Conservation (phyloP, 1,140 invertebrate species). For the Harlomillsia oculata region DNA sequence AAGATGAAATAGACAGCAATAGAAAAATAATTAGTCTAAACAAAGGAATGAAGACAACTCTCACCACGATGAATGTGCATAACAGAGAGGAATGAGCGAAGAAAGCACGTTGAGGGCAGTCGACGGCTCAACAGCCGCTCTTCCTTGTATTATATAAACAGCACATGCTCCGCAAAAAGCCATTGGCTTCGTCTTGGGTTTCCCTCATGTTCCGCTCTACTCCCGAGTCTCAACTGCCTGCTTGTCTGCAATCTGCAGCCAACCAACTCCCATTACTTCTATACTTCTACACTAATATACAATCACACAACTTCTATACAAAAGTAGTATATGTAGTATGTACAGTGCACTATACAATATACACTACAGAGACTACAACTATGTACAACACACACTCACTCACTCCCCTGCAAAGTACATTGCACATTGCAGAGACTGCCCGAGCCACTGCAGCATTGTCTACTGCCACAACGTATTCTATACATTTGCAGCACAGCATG, state of each 20-base stretch:
- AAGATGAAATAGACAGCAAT: too few relatives aligned
- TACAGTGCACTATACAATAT: not conserved
- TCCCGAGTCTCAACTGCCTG: too few relatives aligned
- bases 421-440: too few relatives aligned
- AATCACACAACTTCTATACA: not conserved
- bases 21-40: conserved; percentile 21
- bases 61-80: conserved; percentile 32
- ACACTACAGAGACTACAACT: not conserved
- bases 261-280: too few relatives aligned
- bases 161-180: conserved; percentile 33
- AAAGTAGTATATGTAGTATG: not conserved
- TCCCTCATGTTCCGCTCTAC: not conserved
- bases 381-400: too few relatives aligned
- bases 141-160: conserved; percentile 32
- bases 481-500: too few relatives aligned
- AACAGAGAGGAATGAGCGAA: conserved; percentile 21
- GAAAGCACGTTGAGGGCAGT: conserved; percentile 25
- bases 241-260: too few relatives aligned
- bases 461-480: too few relatives aligned
- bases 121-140: conserved; percentile 18
- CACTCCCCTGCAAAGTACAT: too few relatives aligned
- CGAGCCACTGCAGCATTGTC: too few relatives aligned
- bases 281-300: too few relatives aligned
- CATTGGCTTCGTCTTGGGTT: conserved; percentile 17
- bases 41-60: conserved; percentile 29